Evolutionary conservation across 2,797 vertebrate genomes (phyloP).

Genomic region (Microctenopoma steveboyesi): DNA sequence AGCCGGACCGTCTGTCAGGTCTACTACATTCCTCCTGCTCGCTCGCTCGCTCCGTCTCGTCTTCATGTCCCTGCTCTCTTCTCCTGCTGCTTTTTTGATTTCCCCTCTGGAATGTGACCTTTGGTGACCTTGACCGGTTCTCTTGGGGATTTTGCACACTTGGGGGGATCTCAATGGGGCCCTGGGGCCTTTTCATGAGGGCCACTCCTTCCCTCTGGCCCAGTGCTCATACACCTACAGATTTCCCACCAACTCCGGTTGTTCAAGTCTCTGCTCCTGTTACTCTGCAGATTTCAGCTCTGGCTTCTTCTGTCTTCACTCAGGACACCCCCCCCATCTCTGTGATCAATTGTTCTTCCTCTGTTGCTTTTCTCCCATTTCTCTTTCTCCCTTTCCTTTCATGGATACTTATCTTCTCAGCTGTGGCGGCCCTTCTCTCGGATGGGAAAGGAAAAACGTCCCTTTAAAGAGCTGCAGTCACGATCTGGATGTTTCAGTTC

Average conservation of each 20-base stretch:
- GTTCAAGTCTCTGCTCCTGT: background rate
- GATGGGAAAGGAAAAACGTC: constrained; percentile 4
- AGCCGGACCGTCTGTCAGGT: background rate
- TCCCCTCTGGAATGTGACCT: constrained; percentile 84
- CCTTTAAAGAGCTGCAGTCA: constrained; percentile 19
- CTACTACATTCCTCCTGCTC: constrained; percentile 63
- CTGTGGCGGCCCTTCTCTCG: constrained; percentile 41
- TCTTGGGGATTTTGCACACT: constrained; percentile 83
- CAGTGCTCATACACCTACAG: constrained; percentile 36
- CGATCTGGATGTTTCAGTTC: constrained; percentile 60
- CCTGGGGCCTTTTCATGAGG: constrained; percentile 70
- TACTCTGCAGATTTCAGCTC: background rate
- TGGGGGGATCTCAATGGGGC: constrained; percentile 80
- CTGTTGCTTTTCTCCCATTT: background rate
- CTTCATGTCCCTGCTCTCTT: constrained; percentile 2
- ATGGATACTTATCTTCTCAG: constrained; percentile 63
- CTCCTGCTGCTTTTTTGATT: constrained; percentile 50
- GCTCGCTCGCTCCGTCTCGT: constrained; percentile 47
- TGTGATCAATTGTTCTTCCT: constrained; percentile 38
- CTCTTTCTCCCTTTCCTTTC: constrained; percentile 44
- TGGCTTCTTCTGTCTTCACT: background rate
- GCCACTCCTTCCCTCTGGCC: constrained; percentile 42
- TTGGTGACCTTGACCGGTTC: constrained; percentile 79
- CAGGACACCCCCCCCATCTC: background rate
- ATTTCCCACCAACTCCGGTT: constrained; percentile 35